These are phyloP conservation scores for Cyanoramphus novaezelandiae DNA, from an alignment of 2,113 vertebrate species.

Conservation along the genomic window DNA sequence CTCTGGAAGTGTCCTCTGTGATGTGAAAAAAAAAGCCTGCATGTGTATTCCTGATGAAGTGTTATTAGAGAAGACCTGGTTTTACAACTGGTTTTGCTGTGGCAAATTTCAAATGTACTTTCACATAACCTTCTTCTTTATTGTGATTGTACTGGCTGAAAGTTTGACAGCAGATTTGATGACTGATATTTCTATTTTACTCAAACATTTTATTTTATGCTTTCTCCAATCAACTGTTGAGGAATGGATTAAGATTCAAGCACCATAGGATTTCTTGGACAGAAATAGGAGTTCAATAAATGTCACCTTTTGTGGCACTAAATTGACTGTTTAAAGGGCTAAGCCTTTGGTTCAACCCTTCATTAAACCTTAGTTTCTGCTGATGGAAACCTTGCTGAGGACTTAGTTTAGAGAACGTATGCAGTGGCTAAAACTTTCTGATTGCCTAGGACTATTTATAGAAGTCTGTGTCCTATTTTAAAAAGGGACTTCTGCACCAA, in stretches of 20 bases:
- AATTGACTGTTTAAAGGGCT: conserved; percentile 15
- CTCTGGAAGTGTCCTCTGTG: neutral
- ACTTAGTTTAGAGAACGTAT: neutral
- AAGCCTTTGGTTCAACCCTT: conserved; percentile 21
- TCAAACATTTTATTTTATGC: conserved; percentile 36
- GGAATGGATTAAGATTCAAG: conserved; percentile 37
- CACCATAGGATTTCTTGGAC: neutral
- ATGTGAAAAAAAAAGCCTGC: neutral
- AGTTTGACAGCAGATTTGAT: conserved; percentile 21
- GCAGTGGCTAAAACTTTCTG: neutral
- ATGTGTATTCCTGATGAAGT: neutral
- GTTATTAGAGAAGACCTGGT: neutral
- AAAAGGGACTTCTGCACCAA: neutral
- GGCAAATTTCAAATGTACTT: neutral
- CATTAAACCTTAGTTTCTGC: conserved; percentile 17
- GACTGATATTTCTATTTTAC: conserved; percentile 28
- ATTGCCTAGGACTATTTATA: neutral
- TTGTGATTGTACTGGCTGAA: neutral
- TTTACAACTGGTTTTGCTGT: neutral
- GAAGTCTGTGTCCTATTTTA: neutral
- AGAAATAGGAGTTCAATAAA: conserved; percentile 37
- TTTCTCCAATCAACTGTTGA: neutral
- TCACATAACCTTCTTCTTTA: conserved; percentile 5
- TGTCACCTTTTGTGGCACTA: neutral
- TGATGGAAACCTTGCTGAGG: neutral